Base-by-base conservation (phyloP, 2,888 invertebrate genomes). In the Pocota personata region DNA sequence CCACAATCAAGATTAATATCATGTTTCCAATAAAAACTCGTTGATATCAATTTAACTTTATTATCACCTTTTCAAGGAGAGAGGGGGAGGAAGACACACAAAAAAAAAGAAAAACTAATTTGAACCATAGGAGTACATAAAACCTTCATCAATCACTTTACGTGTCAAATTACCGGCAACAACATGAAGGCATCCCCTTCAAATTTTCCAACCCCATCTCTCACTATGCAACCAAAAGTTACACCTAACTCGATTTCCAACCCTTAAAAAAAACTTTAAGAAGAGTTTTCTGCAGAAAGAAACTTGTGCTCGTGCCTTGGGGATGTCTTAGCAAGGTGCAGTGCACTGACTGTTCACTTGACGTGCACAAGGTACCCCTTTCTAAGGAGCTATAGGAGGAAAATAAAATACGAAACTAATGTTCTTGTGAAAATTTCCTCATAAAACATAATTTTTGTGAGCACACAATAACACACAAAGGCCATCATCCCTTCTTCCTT, bases 91-190 rank as follows among this genome's bases (percentile, higher is more conserved):
- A 10, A 3, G 6, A 1, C 10, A 8, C 2, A 7, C 8, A 12
- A 14, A 37, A 12, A 24, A 27, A 14, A 30, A 24, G 12, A 43
- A 76, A 50, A 76, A 75, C 27, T 72, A 58, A 79, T 66, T 64
- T 79, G 5, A 35, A 43, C 67, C 52, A 52, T 40, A 24, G 30
- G 64, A 82, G 58, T 52, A 57, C 64, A 64, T 77, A 37, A 71
- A 82, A 66, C 40, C 64, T 46, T 50, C 64, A 79, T 83, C 83
- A 79, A 79, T 83, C 83, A 83, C 14, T 21, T 14, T 62, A 16
- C 40, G 40, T 73, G 83, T 83, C 83, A 83, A 83, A 83, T 83
- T 79, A 83, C 79, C 46, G 71, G 24, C 35, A 71, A 58, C 71
- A 71, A 46, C 58, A 57, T 50, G 35, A 66, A 12, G 35, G 35